Conservation (phyloP, 2,888 invertebrate genomes). For the Hirtodrosophila trivittata region DNA sequence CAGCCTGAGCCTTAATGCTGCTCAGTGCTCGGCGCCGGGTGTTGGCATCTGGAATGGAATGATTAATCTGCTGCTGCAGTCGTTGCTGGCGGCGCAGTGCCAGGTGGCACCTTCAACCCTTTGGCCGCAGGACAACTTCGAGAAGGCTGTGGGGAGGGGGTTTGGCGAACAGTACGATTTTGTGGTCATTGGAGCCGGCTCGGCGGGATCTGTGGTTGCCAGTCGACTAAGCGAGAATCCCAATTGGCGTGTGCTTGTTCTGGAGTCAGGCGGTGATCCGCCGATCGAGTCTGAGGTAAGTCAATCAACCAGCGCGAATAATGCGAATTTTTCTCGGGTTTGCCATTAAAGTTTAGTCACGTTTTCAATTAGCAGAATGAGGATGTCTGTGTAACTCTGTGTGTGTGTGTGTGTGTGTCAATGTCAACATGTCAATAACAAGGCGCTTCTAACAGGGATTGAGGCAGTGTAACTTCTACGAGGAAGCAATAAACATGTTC, state of each 20-base stretch:
- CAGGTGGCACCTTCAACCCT: slow-evolving; percentile 84
- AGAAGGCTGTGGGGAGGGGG: slow-evolving; percentile 25
- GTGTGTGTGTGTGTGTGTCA: neutral
- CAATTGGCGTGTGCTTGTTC: slow-evolving; percentile 83
- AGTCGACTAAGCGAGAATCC: slow-evolving; percentile 84
- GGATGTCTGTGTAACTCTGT: neutral
- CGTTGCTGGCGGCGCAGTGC: slow-evolving; percentile 86
- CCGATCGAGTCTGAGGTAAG: slow-evolving; percentile 82
- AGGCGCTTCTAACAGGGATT: too few species aligned
- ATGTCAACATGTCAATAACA: neutral
- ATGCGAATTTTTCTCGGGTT: too few species aligned
- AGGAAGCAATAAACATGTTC: too few species aligned
- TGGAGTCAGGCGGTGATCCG: slow-evolving; percentile 85
- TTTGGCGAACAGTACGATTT: slow-evolving; percentile 82
- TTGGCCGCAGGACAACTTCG: slow-evolving; percentile 85
- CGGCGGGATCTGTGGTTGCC: slow-evolving; percentile 85
- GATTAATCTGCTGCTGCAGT: slow-evolving; percentile 86
- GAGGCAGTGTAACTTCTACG: too few species aligned
- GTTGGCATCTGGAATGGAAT: slow-evolving; percentile 81
- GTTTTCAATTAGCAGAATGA: slow-evolving; percentile 1
- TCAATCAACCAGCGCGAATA: neutral
- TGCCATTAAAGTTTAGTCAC: neutral
- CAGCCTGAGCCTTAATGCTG: too few species aligned
- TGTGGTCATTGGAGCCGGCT: slow-evolving; percentile 85
- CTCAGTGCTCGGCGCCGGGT: slow-evolving; percentile 66